Evolutionary conservation across 1,140 invertebrate genomes (phyloP).

Genomic region (Cephus cinctus): DNA sequence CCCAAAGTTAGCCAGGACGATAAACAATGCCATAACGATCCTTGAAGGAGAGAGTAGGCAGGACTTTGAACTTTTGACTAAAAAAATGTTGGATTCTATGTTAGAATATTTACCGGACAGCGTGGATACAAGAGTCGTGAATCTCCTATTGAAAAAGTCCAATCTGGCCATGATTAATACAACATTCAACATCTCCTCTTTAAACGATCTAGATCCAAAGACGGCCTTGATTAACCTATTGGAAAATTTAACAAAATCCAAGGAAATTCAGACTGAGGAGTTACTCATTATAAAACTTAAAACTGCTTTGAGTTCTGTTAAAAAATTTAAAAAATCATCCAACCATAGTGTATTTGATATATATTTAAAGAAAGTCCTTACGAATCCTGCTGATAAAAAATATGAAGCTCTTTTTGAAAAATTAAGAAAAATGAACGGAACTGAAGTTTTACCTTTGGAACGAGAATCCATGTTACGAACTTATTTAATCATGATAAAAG

Average conservation of each 20-base stretch:
- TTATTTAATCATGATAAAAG: background rate
- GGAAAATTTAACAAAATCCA: constrained; percentile 1
- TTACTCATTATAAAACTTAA: background rate
- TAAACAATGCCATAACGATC: background rate
- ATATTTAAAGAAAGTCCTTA: background rate
- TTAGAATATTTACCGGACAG: constrained; percentile 10
- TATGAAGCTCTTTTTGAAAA: background rate
- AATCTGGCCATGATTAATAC: constrained; percentile 13
- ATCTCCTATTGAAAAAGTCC: constrained; percentile 11
- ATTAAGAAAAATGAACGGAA: background rate
- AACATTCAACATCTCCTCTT: background rate
- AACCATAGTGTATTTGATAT: background rate
- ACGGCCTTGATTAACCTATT: constrained; percentile 10
- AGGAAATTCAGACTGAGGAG: background rate
- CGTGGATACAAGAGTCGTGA: constrained; percentile 7
- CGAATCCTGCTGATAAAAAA: background rate
- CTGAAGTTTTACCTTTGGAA: too few relatives aligned
- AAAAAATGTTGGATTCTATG: constrained; percentile 9
- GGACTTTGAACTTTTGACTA: constrained; percentile 6
- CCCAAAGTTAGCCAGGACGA: background rate
- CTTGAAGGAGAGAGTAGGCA: background rate
- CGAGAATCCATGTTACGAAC: background rate
- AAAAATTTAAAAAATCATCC: background rate
- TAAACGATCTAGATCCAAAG: background rate
- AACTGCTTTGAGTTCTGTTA: background rate